Conservation (phyloP, 2,888 invertebrate species). For the Serrognathus titanus region DNA sequence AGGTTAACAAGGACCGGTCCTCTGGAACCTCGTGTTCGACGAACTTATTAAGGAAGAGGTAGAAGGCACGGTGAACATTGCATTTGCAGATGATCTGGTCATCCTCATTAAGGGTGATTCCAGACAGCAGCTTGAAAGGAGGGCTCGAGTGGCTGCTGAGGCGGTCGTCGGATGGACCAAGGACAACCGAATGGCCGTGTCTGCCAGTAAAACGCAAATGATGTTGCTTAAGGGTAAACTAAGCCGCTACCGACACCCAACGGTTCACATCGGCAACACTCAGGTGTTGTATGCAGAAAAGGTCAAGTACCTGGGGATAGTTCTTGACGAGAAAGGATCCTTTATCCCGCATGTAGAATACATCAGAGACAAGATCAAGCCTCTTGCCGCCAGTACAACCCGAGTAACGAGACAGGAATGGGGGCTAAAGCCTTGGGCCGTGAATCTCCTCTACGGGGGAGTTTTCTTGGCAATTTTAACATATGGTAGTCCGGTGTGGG, state of each 20-base stretch:
- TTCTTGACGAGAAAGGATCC: neutral
- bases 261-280: neutral
- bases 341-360: neutral
- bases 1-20: too few relatives aligned
- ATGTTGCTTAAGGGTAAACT: conserved; percentile 1
- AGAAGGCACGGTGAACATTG: too few relatives aligned
- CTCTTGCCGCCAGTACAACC: neutral
- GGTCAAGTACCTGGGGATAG: conserved; percentile 2
- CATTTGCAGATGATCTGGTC: too few relatives aligned
- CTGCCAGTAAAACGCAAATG: neutral
- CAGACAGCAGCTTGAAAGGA: too few relatives aligned
- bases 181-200: neutral
- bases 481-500: too few relatives aligned
- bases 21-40: too few relatives aligned
- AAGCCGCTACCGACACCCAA: neutral
- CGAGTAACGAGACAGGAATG: too few relatives aligned
- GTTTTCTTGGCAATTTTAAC: too few relatives aligned
- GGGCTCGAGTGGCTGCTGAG: neutral
- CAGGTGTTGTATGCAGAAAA: neutral
- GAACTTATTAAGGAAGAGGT: too few relatives aligned
- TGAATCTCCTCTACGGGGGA: too few relatives aligned
- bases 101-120: too few relatives aligned
- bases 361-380: neutral
- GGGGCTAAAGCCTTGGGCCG: too few relatives aligned
- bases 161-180: neutral